Evolutionary conservation across 1,140 invertebrate species (phyloP).

Genomic region (Trichonephila clavipes): DNA sequence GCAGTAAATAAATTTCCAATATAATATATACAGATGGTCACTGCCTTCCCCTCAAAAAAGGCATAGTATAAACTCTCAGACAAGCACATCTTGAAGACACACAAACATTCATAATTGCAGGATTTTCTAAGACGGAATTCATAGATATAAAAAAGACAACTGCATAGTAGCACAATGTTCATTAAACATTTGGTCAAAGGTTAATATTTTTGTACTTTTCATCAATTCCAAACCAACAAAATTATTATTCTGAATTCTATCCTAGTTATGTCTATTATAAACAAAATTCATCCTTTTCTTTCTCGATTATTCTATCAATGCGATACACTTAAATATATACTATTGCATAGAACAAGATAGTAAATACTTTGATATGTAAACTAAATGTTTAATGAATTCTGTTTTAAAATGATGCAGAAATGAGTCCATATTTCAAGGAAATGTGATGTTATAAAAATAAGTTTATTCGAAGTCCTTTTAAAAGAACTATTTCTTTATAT

Average conservation of each 20-base stretch:
- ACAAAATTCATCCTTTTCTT: neutral
- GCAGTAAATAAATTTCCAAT: too few relatives aligned
- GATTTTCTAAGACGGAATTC: neutral
- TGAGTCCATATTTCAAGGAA: neutral
- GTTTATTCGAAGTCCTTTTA: neutral
- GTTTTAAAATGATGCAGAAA: neutral
- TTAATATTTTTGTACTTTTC: neutral
- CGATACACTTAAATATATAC: too few relatives aligned
- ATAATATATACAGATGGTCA: too few relatives aligned
- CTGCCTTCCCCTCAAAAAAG: neutral
- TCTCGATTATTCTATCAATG: neutral
- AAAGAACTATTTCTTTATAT: too few relatives aligned
- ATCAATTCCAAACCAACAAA: neutral
- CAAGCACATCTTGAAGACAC: neutral
- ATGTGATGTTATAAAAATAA: neutral
- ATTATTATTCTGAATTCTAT: neutral
- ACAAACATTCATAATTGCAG: neutral
- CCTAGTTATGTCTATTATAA: neutral
- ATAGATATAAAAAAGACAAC: neutral
- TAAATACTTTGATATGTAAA: constrained; percentile 12
- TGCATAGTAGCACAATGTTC: neutral
- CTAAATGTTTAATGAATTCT: neutral
- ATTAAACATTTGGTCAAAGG: neutral
- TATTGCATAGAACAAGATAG: neutral
- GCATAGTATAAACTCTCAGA: neutral